phyloP scores from a whole-genome alignment of 2,797 vertebrate genomes.

The Scolopax bukidnonensis region DNA sequence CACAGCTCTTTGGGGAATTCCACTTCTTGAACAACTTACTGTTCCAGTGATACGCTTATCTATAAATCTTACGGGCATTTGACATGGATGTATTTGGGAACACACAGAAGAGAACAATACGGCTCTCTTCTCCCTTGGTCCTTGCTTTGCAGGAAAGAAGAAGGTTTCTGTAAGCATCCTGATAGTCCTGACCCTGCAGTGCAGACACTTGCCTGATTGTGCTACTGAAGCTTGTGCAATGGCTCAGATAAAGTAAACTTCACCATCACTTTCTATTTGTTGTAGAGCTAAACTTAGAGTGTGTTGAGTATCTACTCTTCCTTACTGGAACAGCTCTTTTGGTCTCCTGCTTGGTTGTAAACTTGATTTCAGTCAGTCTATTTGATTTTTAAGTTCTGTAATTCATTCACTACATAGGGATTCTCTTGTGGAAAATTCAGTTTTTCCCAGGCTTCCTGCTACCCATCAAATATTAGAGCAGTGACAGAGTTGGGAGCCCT shows the following conservation, averaged over 20 bases:
- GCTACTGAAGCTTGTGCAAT: neutral
- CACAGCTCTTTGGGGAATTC: neutral
- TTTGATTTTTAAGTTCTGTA: neutral
- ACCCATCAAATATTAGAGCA: neutral
- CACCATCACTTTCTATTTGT: neutral
- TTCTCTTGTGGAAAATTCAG: neutral
- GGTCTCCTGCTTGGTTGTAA: neutral
- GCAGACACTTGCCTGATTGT: neutral
- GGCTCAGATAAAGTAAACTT: neutral
- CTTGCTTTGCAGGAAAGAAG: neutral
- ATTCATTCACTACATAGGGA: neutral
- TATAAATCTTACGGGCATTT: neutral
- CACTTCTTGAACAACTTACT: neutral
- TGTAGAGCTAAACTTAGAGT: neutral
- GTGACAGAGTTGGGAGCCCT: neutral
- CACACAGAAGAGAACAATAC: neutral
- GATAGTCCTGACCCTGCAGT: neutral
- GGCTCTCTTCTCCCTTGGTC: neutral
- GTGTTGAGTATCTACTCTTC: neutral
- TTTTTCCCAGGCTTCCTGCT: neutral
- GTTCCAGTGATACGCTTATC: neutral
- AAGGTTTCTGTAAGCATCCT: neutral
- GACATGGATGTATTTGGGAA: neutral
- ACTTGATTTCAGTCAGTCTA: neutral
- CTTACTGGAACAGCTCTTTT: neutral